Evolutionary conservation across 2,113 vertebrate genomes (phyloP), one percentile per base, ranked within the genome.

Genomic region (Origma solitaria): DNA sequence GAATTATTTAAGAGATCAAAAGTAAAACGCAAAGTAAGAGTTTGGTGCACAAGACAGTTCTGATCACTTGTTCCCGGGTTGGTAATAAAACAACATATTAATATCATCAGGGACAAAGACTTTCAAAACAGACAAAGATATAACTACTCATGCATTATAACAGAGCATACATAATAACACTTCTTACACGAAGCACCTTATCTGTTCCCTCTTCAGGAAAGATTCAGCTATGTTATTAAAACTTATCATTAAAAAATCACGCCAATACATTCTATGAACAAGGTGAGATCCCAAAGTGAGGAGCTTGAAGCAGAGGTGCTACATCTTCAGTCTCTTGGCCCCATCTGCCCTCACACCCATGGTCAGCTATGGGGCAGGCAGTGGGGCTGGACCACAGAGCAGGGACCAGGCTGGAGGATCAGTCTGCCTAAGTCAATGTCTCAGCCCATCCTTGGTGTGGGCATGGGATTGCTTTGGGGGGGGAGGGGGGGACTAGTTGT

Each of bases 341-440:
- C 54, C 21, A 23, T 11, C 3, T 3, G 2, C 11, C 16, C 42
- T 69, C 58, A 38, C 2, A 1, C 15, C n/a, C 6, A 1, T 15
- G 51, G 21, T 37, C 87, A 87, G 1, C 42, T 15, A 0, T 27
- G 40, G 15, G 73, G 27, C 11, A 54, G 44, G n/a, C n/a, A 42
- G 17, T 20, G 42, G 23, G 35, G 45, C 44, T 61, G 50, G 27
- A 65, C 30, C 31, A 53, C 11, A 12, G 35, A 37, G 1, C 44
- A 50, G 21, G 44, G 19, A 17, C 15, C 33, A 47, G 18, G 28
- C 30, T 66, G 42, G 42, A 62, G n/a, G 25, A 25, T 16, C 33
- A 45, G 18, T 25, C 44, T 37, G 10, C 21, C 49, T 56, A 38
- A 58, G 28, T 11, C 7, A 18, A 15, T 6, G 3, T 24, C 44